phyloP scores from a whole-genome alignment of 2,797 vertebrate species.

The Menidia menidia region DNA sequence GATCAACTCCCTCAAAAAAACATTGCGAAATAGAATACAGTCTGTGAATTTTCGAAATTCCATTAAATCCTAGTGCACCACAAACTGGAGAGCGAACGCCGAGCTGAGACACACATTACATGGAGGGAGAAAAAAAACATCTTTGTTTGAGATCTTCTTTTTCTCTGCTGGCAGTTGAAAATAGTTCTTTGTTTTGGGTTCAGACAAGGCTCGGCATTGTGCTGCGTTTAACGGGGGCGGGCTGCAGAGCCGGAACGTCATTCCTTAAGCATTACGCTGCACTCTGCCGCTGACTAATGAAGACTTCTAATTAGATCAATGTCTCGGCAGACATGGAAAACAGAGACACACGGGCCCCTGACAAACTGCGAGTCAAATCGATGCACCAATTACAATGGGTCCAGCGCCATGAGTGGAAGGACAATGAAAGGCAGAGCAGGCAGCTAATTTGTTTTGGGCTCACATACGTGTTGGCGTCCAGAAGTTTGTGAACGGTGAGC shows the following conservation, averaged over 20 bases:
- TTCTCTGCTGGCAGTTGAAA: constrained; percentile 47
- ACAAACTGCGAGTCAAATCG: constrained; percentile 68
- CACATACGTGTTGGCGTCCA: constrained; percentile 13
- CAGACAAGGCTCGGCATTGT: constrained; percentile 73
- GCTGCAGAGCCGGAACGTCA: constrained; percentile 49
- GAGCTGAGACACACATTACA: constrained; percentile 8
- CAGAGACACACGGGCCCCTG: constrained; percentile 63
- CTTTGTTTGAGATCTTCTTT: constrained; percentile 25
- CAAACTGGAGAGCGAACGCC: constrained; percentile 12
- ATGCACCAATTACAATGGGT: constrained; percentile 69
- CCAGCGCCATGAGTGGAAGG: constrained; percentile 65
- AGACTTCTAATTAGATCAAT: constrained; percentile 80
- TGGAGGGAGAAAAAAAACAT: constrained; percentile 19
- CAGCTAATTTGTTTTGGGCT: constrained; percentile 40
- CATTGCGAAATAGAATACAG: not conserved
- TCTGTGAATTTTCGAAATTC: not conserved
- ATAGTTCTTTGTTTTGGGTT: constrained; percentile 58
- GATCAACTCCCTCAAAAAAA: not conserved
- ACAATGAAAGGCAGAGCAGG: constrained; percentile 60
- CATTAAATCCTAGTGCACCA: not conserved
- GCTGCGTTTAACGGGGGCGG: constrained; percentile 19
- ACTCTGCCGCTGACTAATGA: constrained; percentile 77
- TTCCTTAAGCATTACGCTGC: constrained; percentile 78
- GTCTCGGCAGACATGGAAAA: constrained; percentile 72
- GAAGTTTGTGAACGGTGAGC: not conserved